These are phyloP conservation scores for Todiramphus chloris DNA, from an alignment of 2,113 vertebrate genomes.

Conservation along the genomic window DNA sequence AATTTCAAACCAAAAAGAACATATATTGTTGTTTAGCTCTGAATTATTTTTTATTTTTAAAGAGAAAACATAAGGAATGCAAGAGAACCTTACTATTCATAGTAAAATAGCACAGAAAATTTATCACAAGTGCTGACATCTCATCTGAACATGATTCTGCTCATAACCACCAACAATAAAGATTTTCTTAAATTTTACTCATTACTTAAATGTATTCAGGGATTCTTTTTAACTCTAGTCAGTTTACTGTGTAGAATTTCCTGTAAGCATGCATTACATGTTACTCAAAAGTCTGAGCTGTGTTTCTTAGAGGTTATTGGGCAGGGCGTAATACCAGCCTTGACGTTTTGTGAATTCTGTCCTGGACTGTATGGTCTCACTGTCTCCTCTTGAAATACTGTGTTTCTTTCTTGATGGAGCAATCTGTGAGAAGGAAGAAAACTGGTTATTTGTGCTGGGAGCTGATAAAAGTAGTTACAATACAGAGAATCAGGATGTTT, in stretches of 20 bases:
- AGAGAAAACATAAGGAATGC: background rate
- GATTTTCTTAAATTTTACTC: background rate
- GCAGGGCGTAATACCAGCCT: background rate
- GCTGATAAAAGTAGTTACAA: background rate
- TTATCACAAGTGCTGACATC: background rate
- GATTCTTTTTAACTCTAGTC: background rate
- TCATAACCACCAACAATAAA: background rate
- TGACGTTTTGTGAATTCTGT: background rate
- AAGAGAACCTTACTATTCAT: background rate
- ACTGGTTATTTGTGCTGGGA: background rate
- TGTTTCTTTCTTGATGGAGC: background rate
- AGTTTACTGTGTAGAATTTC: background rate
- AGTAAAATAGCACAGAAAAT: background rate
- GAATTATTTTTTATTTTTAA: background rate
- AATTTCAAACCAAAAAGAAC: background rate
- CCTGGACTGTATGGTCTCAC: background rate
- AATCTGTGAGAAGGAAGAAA: background rate
- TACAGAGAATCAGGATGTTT: background rate
- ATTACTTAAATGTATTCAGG: background rate
- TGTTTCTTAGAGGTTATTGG: background rate
- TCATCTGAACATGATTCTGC: background rate
- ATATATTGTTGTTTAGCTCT: background rate
- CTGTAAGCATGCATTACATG: background rate
- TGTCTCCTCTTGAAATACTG: background rate
- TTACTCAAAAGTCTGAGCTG: background rate